phyloP scores from a whole-genome alignment of 2,888 invertebrate species.

The Temnothorax ravouxi region DNA sequence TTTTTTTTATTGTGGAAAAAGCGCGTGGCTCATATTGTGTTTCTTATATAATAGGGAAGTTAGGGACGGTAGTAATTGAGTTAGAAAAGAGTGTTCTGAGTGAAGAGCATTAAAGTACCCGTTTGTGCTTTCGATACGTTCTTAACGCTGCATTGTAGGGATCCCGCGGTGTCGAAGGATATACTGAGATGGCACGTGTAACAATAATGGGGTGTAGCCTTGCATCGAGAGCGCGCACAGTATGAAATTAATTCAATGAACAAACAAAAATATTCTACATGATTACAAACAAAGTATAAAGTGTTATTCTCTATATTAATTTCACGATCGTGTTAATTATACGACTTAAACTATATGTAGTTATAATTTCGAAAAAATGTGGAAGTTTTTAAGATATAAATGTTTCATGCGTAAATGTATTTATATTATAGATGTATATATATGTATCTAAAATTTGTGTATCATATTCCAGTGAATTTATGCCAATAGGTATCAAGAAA shows the following conservation, averaged over 20 bases:
- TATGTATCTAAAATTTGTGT: neutral
- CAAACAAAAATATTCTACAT: conserved; percentile 12
- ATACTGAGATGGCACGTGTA: conserved; percentile 47
- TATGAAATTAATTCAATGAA: conserved; percentile 1
- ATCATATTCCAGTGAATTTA: neutral
- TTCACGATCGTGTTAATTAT: neutral
- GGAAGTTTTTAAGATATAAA: neutral
- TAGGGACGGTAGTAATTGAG: conserved; percentile 12
- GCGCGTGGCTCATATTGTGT: neutral
- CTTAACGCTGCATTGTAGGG: neutral
- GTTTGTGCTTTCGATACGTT: conserved; percentile 53
- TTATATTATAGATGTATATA: neutral
- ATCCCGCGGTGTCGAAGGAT: conserved; percentile 43
- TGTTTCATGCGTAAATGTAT: neutral
- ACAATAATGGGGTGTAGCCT: conserved; percentile 11
- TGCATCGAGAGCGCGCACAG: neutral
- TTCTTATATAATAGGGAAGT: conserved; percentile 21
- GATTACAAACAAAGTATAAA: neutral
- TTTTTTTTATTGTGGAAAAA: neutral
- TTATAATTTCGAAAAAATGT: neutral
- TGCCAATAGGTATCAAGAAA: neutral
- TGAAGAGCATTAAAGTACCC: conserved; percentile 35
- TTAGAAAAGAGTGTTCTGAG: conserved; percentile 4
- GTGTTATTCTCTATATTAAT: neutral
- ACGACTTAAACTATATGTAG: neutral